Evolutionary conservation across 2,797 vertebrate species (phyloP).

Genomic region (Mus minutoides): DNA sequence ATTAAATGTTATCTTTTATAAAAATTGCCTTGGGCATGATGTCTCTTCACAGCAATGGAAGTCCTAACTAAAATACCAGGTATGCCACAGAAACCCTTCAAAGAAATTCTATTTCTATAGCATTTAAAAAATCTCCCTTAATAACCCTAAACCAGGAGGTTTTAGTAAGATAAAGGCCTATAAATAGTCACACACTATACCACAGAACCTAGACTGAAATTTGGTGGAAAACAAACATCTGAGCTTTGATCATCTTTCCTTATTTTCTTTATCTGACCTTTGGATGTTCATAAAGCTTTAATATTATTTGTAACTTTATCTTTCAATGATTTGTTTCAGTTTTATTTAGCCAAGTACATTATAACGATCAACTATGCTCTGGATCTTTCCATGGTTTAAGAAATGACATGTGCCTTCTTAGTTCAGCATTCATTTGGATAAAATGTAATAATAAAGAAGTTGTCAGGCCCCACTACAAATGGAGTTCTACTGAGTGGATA

Average conservation of each 20-base stretch:
- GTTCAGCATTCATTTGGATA: background rate
- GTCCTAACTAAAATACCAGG: background rate
- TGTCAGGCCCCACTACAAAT: background rate
- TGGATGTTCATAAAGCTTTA: background rate
- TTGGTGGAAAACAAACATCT: background rate
- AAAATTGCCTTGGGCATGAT: background rate
- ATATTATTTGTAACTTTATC: background rate
- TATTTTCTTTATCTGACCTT: background rate
- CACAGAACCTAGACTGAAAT: background rate
- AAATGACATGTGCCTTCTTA: background rate
- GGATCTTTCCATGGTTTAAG: background rate
- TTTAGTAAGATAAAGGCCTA: background rate
- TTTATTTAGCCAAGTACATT: background rate
- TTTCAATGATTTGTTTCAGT: background rate
- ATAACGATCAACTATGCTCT: background rate
- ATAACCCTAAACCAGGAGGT: background rate
- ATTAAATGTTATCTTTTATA: background rate
- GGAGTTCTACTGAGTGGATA: background rate
- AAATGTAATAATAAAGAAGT: constrained; percentile 8
- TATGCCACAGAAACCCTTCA: background rate
- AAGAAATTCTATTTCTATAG: background rate
- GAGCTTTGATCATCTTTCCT: background rate
- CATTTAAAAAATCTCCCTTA: background rate
- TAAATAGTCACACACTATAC: background rate
- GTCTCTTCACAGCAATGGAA: background rate